Conservation (phyloP, 2,888 invertebrate genomes). For the Strigamia transsilvanica region DNA sequence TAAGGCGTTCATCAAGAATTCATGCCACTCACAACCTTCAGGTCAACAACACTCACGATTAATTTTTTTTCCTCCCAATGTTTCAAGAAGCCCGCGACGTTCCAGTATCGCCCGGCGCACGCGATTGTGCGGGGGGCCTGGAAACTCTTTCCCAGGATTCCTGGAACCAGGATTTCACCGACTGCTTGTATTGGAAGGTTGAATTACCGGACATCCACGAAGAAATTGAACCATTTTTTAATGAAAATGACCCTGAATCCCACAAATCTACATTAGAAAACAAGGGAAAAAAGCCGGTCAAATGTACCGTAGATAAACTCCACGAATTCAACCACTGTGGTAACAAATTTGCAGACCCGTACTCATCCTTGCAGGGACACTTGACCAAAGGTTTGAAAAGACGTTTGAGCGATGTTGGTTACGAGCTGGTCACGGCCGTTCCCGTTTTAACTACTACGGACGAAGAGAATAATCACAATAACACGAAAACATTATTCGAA, state of each 20-base stretch:
- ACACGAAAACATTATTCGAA: not conserved
- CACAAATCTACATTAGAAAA: not conserved
- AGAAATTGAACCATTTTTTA: slow-evolving; percentile 33
- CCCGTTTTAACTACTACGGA: slow-evolving; percentile 44
- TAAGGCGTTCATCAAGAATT: slow-evolving; percentile 21
- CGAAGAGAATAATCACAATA: slow-evolving; percentile 31
- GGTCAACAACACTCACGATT: slow-evolving; percentile 25
- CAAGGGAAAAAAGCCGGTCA: slow-evolving; percentile 1
- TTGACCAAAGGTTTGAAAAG: slow-evolving; percentile 20
- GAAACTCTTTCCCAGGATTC: slow-evolving; percentile 41
- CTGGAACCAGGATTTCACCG: slow-evolving; percentile 44
- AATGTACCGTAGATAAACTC: not conserved
- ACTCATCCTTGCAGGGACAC: not conserved
- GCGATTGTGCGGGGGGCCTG: not conserved
- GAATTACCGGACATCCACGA: slow-evolving; percentile 39
- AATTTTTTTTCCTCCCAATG: slow-evolving; percentile 3
- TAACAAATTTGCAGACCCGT: not conserved
- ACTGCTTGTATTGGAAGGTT: slow-evolving; percentile 50
- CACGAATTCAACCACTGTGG: not conserved
- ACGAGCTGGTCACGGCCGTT: slow-evolving; percentile 47
- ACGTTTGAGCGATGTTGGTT: slow-evolving; percentile 12
- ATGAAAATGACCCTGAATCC: not conserved
- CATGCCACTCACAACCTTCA: slow-evolving; percentile 11
- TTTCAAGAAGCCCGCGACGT: slow-evolving; percentile 6
- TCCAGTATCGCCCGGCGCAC: not conserved